A percentile compares a stretch with the other conserved stretches of the same genome.
Conservation (phyloP, 2,797 vertebrate genomes). For the Simalia tracyae region DNA sequence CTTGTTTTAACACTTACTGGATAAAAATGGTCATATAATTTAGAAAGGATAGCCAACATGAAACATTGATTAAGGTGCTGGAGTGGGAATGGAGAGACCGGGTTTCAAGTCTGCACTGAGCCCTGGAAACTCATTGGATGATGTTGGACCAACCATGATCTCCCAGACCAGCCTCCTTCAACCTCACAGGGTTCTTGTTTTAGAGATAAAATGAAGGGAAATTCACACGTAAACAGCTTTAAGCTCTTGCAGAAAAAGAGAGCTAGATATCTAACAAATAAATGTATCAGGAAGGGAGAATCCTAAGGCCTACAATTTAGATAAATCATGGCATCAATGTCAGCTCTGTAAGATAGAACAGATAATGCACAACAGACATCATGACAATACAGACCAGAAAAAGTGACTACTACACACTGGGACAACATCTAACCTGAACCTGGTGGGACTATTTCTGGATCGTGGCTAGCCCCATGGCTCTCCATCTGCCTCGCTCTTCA, state of each 20-base stretch:
- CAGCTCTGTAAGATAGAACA: neutral
- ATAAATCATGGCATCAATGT: neutral
- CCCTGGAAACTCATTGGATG: no score
- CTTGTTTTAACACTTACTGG: neutral
- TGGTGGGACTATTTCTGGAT: neutral
- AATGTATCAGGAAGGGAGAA: neutral
- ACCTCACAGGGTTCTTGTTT: no score
- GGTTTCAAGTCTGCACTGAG: no score
- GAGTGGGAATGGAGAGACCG: no score
- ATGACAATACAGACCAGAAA: neutral
- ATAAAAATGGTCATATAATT: neutral
- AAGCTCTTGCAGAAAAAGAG: no score
- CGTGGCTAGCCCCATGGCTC: neutral
- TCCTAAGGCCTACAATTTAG: neutral
- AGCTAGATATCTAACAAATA: no score
- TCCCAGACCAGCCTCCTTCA: no score
- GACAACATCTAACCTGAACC: neutral
- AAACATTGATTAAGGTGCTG: no score
- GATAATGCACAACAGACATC: neutral
- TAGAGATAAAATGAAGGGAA: no score
- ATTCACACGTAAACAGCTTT: no score
- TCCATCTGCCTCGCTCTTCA: no score
- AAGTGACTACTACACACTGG: neutral
- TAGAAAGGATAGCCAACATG: neutral
- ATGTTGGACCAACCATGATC: no score